Conservation (phyloP, 2,113 vertebrate species). For the Lycaon pictus region DNA sequence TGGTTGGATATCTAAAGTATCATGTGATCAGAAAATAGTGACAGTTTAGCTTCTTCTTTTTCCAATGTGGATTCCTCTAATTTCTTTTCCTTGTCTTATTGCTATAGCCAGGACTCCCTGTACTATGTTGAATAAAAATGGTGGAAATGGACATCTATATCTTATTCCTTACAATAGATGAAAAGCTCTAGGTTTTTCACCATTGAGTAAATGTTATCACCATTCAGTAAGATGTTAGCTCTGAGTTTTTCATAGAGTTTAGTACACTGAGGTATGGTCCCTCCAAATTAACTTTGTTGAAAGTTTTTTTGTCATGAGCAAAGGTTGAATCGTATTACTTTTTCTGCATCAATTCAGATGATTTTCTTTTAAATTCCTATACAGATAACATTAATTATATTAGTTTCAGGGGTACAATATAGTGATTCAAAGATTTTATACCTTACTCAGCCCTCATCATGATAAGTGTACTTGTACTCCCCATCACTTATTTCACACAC, state of each 20-base stretch:
- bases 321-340: not conserved
- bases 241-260: not conserved
- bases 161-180: not conserved
- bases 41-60: not conserved
- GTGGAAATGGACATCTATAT: not conserved
- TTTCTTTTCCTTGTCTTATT: not conserved
- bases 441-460: not conserved
- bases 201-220: not conserved
- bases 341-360: not conserved
- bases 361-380: not conserved
- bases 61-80: not conserved
- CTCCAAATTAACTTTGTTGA: not conserved
- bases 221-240: not conserved
- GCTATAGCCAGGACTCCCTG: not conserved
- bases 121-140: not conserved
- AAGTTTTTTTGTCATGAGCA: not conserved
- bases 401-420: not conserved
- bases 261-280: not conserved
- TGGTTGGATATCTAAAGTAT: not conserved
- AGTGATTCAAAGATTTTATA: not conserved
- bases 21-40: not conserved
- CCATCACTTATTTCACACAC: not conserved
- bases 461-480: not conserved
- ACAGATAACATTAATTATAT: not conserved
- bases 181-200: not conserved